Conservation (phyloP, 2,113 vertebrate species). For the Merops nubicus region DNA sequence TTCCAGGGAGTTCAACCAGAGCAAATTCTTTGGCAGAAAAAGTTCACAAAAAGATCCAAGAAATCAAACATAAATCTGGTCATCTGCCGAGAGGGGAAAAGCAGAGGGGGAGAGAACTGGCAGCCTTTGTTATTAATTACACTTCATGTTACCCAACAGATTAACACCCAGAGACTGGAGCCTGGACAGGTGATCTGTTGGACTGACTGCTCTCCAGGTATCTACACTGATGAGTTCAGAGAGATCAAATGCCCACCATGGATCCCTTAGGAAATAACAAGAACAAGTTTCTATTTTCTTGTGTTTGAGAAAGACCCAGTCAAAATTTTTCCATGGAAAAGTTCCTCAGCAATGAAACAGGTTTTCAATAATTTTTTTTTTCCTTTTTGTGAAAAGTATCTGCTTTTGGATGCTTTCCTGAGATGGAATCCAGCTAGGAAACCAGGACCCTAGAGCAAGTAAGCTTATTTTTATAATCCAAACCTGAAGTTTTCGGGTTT, state of each 20-base stretch:
- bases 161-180: conserved; percentile 15
- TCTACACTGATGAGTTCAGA: neutral
- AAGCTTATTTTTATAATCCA: neutral
- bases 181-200: neutral
- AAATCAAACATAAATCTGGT: conserved; percentile 40
- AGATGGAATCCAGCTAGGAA: conserved; percentile 11
- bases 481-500: neutral
- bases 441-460: neutral
- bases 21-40: conserved; percentile 40
- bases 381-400: neutral
- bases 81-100: neutral
- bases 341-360: neutral
- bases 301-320: neutral
- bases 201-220: neutral
- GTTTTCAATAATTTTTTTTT: neutral
- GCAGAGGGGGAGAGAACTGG: neutral
- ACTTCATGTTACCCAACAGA: neutral
- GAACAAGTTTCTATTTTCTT: neutral
- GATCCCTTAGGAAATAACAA: neutral
- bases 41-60: conserved; percentile 16
- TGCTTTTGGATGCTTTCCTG: neutral
- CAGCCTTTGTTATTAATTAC: conserved; percentile 15
- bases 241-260: neutral
- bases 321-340: neutral
- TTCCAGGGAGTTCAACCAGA: conserved; percentile 17